phyloP scores from a whole-genome alignment of 2,113 vertebrate genomes.

The Burhinus bistriatus region DNA sequence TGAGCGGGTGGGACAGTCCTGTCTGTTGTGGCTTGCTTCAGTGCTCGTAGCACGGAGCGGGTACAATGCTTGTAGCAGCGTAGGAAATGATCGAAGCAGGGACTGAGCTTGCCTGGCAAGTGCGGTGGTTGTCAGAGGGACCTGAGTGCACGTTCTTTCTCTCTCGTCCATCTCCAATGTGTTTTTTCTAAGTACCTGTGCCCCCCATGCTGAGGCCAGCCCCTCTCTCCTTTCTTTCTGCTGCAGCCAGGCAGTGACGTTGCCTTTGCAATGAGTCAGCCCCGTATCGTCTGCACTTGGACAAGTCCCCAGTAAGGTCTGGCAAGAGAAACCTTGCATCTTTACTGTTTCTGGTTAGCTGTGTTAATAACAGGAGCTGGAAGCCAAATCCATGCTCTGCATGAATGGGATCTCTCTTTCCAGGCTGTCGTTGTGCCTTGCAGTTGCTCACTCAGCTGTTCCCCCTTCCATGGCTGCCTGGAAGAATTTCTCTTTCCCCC shows the following conservation, averaged over 20 bases:
- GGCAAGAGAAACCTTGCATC: not conserved
- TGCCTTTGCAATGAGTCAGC: conserved; percentile 1
- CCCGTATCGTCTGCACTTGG: not conserved
- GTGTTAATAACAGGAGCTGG: conserved; percentile 1
- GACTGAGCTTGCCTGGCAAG: not conserved
- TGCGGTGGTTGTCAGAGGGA: not conserved
- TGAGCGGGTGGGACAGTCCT: not conserved
- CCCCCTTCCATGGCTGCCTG: not conserved
- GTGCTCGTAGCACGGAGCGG: not conserved
- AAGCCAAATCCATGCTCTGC: fast-evolving
- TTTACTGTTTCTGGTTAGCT: conserved; percentile 30
- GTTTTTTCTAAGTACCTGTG: not conserved
- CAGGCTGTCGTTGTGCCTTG: not conserved
- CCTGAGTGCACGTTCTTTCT: not conserved
- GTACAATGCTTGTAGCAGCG: fast-evolving
- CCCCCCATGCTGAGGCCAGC: not conserved
- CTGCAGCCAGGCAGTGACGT: not conserved
- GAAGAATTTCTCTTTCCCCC: not conserved
- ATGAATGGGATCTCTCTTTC: not conserved
- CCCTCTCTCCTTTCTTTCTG: not conserved
- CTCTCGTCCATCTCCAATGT: not conserved
- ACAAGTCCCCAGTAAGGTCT: not conserved
- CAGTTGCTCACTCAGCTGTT: not conserved
- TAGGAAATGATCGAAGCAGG: not conserved
- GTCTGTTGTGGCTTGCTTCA: not conserved